Evolutionary conservation across 2,888 invertebrate genomes (phyloP), one percentile per base, ranked within the genome.

Genomic region (Melieria crassipennis): DNA sequence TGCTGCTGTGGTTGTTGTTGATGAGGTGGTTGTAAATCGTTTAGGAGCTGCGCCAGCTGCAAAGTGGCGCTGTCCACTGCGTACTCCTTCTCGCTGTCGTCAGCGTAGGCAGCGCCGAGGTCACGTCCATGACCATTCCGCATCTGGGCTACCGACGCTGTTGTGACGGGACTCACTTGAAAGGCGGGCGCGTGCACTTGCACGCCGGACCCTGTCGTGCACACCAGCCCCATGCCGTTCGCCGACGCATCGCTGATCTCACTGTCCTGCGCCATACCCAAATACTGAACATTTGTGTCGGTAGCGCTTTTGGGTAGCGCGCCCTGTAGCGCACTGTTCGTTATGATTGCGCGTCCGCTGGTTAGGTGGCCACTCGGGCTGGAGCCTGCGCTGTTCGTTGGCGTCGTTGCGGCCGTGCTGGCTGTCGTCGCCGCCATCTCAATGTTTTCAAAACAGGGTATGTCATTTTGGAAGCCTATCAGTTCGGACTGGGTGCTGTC

Each of bases 401-500:
- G 65, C 47, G 65, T 65, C 42, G 58, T 13, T 5, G 63, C 10
- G 2, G 70, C 72, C 56, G 57, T 55, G 61, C 46, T 42, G 13
- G 48, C 63, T 61, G 2, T 75, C 55, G 69, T 50, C 62, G 71
- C 64, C n/a, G n/a, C 64, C 66, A 78, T 62, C 9, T 79, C 83
- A 9, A 84, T 84, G 11, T 80, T 84, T 69, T 84, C 83, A 73
- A 84, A 84, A 50, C 84, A 84, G 7, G 84, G 84, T 77, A 84
- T 84, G 73, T 84, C 82, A 71, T 84, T 84, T 71, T 84, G 84
- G 65, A 84, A 84, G 30, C 82, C 84, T 62, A 84, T 84, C 46
- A 84, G 73, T 57, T 82, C 84, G 13, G 78, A 72, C 76, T 84
- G 77, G 3, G 75, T 79, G 61, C 76, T 79, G 60, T 83, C 82